phyloP scores from a whole-genome alignment of 1,140 invertebrate species.

The Heliconius hermathena region DNA sequence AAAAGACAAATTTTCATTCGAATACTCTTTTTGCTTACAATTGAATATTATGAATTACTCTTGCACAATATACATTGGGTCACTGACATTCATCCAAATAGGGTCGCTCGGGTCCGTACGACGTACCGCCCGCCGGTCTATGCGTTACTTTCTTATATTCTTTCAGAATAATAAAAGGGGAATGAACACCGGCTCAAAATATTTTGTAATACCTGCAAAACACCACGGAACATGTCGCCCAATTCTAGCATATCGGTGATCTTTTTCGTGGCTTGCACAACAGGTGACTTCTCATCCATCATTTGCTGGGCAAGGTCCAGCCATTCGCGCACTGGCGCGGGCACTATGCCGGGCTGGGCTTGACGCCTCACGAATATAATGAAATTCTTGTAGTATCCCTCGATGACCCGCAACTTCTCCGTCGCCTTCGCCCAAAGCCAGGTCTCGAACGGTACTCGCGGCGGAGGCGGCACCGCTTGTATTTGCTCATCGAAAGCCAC shows the following conservation, averaged over 20 bases:
- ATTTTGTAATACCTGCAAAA: conserved; percentile 83
- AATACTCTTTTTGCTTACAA: not conserved
- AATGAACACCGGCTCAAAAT: not conserved
- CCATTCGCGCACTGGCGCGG: conserved; percentile 82
- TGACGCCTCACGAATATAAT: conserved; percentile 81
- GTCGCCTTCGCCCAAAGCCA: conserved; percentile 83
- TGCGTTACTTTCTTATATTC: conserved; percentile 33
- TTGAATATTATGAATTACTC: not conserved
- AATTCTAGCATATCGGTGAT: conserved; percentile 82
- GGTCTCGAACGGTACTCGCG: conserved; percentile 71
- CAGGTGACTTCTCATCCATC: conserved; percentile 80
- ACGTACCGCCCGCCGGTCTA: conserved; percentile 24
- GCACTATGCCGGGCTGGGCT: conserved; percentile 71
- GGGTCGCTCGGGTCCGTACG: conserved; percentile 22
- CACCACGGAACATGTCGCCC: conserved; percentile 84
- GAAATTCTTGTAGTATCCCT: conserved; percentile 84
- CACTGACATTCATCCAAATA: conserved; percentile 43
- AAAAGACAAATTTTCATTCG: not conserved
- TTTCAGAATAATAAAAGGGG: conserved; percentile 22
- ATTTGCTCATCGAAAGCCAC: conserved; percentile 80
- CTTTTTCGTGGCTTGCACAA: conserved; percentile 76
- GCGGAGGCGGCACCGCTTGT: conserved; percentile 64
- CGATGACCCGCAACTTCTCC: conserved; percentile 81
- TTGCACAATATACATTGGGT: conserved; percentile 27
- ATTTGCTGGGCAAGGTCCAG: conserved; percentile 84